Evolutionary conservation across 2,888 invertebrate species (phyloP).

Genomic region (Lochmaea capreae): DNA sequence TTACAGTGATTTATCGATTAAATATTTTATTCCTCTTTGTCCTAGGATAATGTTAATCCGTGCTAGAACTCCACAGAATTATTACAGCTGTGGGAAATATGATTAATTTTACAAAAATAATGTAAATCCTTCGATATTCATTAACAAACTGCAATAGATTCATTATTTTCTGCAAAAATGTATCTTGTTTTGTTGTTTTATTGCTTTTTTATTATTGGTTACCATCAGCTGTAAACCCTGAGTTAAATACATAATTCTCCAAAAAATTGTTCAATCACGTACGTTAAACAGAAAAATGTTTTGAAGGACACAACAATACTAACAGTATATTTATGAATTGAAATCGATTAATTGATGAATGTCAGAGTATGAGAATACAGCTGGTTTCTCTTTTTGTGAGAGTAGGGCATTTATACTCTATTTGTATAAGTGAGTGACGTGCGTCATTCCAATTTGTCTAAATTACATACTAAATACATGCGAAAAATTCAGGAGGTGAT

Average conservation of each 20-base stretch:
- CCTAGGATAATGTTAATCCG: background rate
- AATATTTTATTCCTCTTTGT: background rate
- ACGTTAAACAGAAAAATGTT: background rate
- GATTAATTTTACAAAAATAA: background rate
- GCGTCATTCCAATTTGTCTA: background rate
- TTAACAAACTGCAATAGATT: background rate
- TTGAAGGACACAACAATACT: background rate
- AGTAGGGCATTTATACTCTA: background rate
- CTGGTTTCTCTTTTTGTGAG: background rate
- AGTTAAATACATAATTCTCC: background rate
- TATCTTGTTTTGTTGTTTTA: background rate
- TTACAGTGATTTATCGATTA: slow-evolving; percentile 6
- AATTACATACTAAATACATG: too few relatives aligned
- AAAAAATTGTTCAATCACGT: background rate
- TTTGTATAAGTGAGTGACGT: background rate
- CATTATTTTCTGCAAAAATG: background rate
- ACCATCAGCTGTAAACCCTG: background rate
- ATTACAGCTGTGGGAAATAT: background rate
- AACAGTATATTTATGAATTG: background rate
- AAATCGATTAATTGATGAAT: background rate
- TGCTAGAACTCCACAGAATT: background rate
- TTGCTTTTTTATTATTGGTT: background rate
- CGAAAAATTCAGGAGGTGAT: too few relatives aligned
- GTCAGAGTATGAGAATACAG: background rate
- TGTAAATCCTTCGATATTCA: too few relatives aligned